Base-by-base conservation (phyloP, 2,888 invertebrate genomes). In the Drosophila paranaensis region DNA sequence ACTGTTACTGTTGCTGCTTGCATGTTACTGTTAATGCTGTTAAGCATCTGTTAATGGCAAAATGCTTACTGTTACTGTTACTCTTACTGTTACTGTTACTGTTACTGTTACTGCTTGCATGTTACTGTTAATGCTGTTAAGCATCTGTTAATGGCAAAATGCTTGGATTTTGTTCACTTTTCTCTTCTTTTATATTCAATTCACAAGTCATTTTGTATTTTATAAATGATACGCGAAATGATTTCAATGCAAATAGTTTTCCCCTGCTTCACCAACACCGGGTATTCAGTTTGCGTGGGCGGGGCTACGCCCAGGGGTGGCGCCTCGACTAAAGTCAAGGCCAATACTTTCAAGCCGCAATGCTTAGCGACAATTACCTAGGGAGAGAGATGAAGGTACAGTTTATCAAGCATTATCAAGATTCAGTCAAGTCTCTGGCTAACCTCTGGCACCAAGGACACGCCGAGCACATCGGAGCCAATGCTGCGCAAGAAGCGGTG, bases 321-420 rank as follows among this genome's bases (percentile, higher is more conserved):
- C 8, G 33, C 98, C 14, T 98, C 98, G 85, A 99, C 97, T 61
- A 99, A 94, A 77, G 98, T 97, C 90, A 99, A 95, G 0, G 97
- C 97, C 89, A 99, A 96, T 0, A 98, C 97, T 35, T 95, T 95
- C 93, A 98, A 94, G 82, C 97, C 96, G 91, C 98, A 98, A 92
- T 99, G 99, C 46, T 96, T 94, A 0, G 99, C 99, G 0, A 97
- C 97, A 65, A 98, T 96, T 4, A 79, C 80, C 77, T 75, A 37
- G 8, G 1, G n/a, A n/a, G 37, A 51, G 6, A n/a, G 37, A 51
- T 6, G 10, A 27, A 25, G 14, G 6, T 3, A 10, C 3, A 2
- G 6, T 25, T 25, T 13, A 25, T 1, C 0, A 10, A 14, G 6
- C 6, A n/a, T 8, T 10, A 27, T 53, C 2, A 10, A 9, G 9